Evolutionary conservation across 2,113 vertebrate genomes (phyloP).

Genomic region (Gasterosteus aculeatus): DNA sequence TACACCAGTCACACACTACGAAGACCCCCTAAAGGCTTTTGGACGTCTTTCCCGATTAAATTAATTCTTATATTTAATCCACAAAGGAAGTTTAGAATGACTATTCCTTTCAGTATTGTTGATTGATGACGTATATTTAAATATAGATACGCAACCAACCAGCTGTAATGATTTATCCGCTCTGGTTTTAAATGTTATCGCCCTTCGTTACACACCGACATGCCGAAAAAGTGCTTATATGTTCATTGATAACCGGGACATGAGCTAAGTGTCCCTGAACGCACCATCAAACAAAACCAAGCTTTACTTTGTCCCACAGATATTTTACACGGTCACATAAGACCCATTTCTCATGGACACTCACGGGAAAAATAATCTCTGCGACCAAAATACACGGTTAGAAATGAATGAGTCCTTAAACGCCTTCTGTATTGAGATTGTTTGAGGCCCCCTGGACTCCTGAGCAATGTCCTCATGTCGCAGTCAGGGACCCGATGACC

Average conservation of each 20-base stretch:
- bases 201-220: conserved; percentile 2
- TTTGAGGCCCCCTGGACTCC: conserved; percentile 26
- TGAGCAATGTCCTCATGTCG: conserved; percentile 54
- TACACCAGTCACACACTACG: conserved; percentile 25
- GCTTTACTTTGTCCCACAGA: conserved; percentile 16
- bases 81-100: background rate
- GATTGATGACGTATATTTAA: background rate
- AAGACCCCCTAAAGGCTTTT: conserved; percentile 3
- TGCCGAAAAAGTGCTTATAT: conserved; percentile 15
- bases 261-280: conserved; percentile 42
- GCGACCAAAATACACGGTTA: background rate
- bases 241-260: conserved; percentile 47
- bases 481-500: conserved; percentile 40
- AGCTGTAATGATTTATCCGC: conserved; percentile 20
- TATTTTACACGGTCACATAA: conserved; percentile 45
- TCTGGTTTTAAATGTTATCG: conserved; percentile 23
- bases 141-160: background rate
- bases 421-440: conserved; percentile 20
- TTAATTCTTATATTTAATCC: conserved; percentile 12
- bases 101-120: background rate
- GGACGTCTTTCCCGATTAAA: conserved; percentile 7
- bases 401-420: conserved; percentile 1
- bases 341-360: conserved; percentile 17
- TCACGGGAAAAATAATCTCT: conserved; percentile 32
- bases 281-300: conserved; percentile 15